Percentiles rank a stretch among this genome's conserved stretches.
phyloP scores from a whole-genome alignment of 2,113 vertebrate species.

The Sakesphorus luctuosus region DNA sequence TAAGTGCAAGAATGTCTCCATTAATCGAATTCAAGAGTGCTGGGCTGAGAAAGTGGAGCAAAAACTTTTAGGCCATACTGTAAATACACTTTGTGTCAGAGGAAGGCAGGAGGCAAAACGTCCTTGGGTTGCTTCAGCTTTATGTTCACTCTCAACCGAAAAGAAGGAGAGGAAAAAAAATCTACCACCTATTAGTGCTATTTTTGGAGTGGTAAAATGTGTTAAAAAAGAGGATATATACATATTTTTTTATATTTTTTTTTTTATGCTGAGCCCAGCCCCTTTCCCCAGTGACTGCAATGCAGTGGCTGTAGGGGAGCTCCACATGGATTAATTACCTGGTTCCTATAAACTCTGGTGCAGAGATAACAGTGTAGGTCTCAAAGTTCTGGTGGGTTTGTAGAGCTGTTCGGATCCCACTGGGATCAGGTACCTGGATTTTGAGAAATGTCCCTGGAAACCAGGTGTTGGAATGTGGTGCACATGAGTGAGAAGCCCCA shows the following conservation, averaged over 20 bases:
- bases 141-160: background rate
- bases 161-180: background rate
- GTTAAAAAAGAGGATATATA: too few species aligned
- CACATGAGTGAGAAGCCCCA: background rate
- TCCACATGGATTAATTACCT: fast-evolving
- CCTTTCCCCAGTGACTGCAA: fast-evolving
- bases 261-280: background rate
- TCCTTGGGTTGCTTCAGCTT: constrained; percentile 51
- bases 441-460: background rate
- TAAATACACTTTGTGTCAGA: constrained; percentile 71
- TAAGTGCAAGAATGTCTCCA: constrained; percentile 79
- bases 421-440: background rate
- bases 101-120: constrained; percentile 41
- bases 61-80: constrained; percentile 71
- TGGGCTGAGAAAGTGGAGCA: constrained; percentile 71
- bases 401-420: background rate
- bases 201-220: background rate
- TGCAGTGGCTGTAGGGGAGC: fast-evolving
- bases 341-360: background rate
- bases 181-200: background rate
- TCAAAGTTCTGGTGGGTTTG: fast-evolving
- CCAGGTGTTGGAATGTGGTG: background rate
- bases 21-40: constrained; percentile 79
- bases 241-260: too few species aligned
- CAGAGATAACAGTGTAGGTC: background rate